Evolutionary conservation across 2,113 vertebrate genomes (phyloP).

Genomic region (Camelus bactrianus): DNA sequence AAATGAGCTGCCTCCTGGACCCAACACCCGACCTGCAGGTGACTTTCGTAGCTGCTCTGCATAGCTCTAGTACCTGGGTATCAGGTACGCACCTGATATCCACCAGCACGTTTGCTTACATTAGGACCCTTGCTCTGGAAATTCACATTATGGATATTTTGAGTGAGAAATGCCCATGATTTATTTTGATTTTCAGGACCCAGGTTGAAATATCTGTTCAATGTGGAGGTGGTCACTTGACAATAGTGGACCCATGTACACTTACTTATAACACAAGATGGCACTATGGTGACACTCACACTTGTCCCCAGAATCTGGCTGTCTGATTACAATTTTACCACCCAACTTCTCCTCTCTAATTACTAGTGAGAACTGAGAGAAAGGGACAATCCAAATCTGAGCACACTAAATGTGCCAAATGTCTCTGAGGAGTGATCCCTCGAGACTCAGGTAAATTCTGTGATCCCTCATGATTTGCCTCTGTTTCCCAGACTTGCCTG

Average conservation of each 20-base stretch:
- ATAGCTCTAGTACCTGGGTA: neutral
- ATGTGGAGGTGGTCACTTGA: neutral
- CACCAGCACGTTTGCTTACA: neutral
- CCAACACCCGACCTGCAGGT: neutral
- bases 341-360: neutral
- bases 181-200: constrained; percentile 15
- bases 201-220: neutral
- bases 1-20: constrained; percentile 3
- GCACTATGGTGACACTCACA: neutral
- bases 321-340: constrained; percentile 55
- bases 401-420: neutral
- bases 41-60: neutral
- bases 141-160: neutral
- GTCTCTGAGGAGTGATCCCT: neutral
- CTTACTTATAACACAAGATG: constrained; percentile 5
- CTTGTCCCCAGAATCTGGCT: neutral
- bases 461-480: neutral
- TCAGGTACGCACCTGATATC: no score
- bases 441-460: neutral
- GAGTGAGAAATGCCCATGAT: neutral
- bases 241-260: neutral
- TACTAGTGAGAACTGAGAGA: neutral
- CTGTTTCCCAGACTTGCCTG: neutral
- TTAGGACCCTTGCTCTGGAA: neutral
- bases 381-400: neutral